Conservation (phyloP, 2,797 vertebrate genomes). For the Enteromius argenteus region DNA sequence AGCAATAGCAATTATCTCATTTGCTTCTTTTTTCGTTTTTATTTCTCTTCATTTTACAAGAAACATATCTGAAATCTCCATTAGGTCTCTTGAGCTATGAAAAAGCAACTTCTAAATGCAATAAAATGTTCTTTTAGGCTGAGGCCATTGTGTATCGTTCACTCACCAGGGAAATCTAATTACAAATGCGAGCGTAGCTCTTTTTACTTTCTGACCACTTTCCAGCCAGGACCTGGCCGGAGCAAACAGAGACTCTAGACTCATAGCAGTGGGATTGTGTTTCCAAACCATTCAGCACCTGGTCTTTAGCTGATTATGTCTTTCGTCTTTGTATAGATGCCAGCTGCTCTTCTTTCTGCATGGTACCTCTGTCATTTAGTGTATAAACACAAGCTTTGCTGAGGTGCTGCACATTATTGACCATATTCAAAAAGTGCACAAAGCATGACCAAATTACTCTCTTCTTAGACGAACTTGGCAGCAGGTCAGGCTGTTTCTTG, state of each 20-base stretch:
- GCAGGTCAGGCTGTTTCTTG: slow-evolving; percentile 51
- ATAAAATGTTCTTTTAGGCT: background rate
- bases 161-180: slow-evolving; percentile 54
- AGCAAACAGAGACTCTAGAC: slow-evolving; percentile 48
- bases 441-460: slow-evolving; percentile 56
- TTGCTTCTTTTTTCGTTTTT: background rate
- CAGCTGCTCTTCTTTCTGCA: slow-evolving; percentile 50
- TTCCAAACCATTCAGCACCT: slow-evolving; percentile 52
- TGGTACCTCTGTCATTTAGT: slow-evolving; percentile 32
- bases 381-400: slow-evolving; percentile 37
- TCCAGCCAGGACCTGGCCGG: slow-evolving; percentile 45
- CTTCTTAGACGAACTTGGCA: slow-evolving; percentile 56
- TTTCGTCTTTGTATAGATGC: slow-evolving; percentile 38
- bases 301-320: slow-evolving; percentile 61
- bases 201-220: slow-evolving; percentile 62
- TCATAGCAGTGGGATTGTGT: slow-evolving; percentile 37
- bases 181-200: slow-evolving; percentile 51
- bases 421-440: slow-evolving; percentile 52
- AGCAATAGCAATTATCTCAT: background rate
- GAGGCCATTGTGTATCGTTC: slow-evolving; percentile 27
- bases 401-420: slow-evolving; percentile 46
- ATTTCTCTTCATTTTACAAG: background rate
- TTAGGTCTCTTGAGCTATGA: slow-evolving; percentile 17
- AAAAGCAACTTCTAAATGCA: slow-evolving; percentile 20
- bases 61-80: background rate